A percentile compares a stretch with the other conserved stretches of the same genome.
phyloP scores from a whole-genome alignment of 2,797 vertebrate species.

The Anas bernieri region DNA sequence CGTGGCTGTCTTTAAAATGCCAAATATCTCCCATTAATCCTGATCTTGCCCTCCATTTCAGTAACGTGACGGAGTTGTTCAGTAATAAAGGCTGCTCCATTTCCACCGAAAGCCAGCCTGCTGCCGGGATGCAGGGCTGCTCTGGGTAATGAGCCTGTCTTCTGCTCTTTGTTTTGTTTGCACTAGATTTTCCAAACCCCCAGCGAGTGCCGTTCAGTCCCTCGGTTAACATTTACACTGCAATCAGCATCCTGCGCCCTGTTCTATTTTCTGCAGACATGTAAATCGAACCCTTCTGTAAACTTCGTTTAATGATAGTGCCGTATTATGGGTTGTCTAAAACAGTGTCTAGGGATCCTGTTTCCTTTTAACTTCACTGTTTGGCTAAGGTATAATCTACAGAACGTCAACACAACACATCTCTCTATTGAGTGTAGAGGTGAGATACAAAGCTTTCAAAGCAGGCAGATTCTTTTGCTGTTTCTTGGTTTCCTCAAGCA shows the following conservation, averaged over 20 bases:
- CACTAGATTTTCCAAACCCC: background rate
- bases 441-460: conserved; percentile 69
- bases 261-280: conserved; percentile 82
- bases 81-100: background rate
- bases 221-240: conserved; percentile 73
- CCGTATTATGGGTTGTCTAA: conserved; percentile 79
- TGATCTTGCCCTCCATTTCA: background rate
- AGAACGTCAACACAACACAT: conserved; percentile 71
- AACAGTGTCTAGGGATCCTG: conserved; percentile 80
- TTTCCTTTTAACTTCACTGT: conserved; percentile 75
- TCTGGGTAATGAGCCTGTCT: background rate
- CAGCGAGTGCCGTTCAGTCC: background rate
- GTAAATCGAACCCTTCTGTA: conserved; percentile 81
- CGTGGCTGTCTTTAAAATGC: background rate
- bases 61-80: background rate
- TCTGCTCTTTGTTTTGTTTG: conserved; percentile 27
- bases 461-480: conserved; percentile 67
- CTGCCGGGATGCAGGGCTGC: background rate
- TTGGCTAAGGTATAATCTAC: conserved; percentile 69
- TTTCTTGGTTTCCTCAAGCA: conserved; percentile 72
- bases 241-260: conserved; percentile 71
- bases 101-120: background rate
- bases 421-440: conserved; percentile 69
- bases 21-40: background rate
- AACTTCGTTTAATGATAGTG: conserved; percentile 71